Evolutionary conservation across 1,140 invertebrate species (phyloP).

Genomic region (Hycleus phaleratus): DNA sequence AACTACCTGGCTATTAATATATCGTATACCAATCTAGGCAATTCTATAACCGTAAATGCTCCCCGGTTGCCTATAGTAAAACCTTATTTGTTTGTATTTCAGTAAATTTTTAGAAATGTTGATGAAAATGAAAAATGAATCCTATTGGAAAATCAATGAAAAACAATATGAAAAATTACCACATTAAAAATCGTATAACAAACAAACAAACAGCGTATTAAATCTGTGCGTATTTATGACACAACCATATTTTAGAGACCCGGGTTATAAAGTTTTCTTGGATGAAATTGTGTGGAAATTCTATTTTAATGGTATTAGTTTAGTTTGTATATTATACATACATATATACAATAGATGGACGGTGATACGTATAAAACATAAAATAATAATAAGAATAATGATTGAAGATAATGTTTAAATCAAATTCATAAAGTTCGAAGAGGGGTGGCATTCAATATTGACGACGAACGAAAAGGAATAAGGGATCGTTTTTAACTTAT

Average conservation of each 20-base stretch:
- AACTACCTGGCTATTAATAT: no score
- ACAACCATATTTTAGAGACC: slow-evolving; percentile 25
- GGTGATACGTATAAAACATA: slow-evolving; percentile 29
- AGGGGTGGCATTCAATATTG: no score
- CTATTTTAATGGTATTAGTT: no score
- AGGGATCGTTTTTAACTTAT: no score
- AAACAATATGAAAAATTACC: no score
- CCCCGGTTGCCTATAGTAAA: slow-evolving; percentile 1
- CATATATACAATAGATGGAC: no score
- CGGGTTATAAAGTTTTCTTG: slow-evolving; percentile 25
- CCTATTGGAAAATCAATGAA: no score
- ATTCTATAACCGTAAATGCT: neutral
- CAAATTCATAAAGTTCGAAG: no score
- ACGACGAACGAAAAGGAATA: no score
- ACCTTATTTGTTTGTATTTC: neutral
- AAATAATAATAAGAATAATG: slow-evolving; percentile 26
- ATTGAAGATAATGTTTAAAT: slow-evolving; percentile 28
- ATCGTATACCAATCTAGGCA: neutral
- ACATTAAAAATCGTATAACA: neutral
- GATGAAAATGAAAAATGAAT: no score
- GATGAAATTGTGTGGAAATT: slow-evolving; percentile 32
- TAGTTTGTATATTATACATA: no score
- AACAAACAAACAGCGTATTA: slow-evolving; percentile 7
- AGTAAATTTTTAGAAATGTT: no score
- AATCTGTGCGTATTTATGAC: slow-evolving; percentile 4